Conservation (phyloP, 2,113 vertebrate species). For the Toxotes jaculatrix region DNA sequence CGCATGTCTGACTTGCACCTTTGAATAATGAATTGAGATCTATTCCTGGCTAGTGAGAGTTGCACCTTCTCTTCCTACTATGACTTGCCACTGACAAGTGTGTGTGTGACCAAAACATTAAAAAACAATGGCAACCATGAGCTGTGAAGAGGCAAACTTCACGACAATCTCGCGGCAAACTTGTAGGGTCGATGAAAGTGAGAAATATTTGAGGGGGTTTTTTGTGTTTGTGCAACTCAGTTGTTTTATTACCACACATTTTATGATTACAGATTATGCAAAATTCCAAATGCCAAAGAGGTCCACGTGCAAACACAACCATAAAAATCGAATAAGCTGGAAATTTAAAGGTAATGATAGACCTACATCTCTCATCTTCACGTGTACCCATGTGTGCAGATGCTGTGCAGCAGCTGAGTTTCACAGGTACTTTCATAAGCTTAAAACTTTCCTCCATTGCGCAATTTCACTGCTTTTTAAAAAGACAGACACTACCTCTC, state of each 20-base stretch:
- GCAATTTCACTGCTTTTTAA: background rate
- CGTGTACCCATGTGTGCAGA: background rate
- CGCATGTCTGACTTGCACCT: slow-evolving; percentile 12
- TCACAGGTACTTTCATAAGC: background rate
- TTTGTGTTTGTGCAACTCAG: background rate
- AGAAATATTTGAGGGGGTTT: too few relatives aligned
- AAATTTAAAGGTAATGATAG: background rate
- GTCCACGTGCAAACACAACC: background rate
- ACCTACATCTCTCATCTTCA: background rate
- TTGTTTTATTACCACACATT: background rate
- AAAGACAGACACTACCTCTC: background rate
- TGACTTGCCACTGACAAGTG: background rate
- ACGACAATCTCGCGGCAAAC: background rate
- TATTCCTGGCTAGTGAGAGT: slow-evolving; percentile 25
- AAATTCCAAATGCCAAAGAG: background rate
- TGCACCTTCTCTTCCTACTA: background rate
- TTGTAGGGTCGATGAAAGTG: background rate
- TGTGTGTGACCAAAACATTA: slow-evolving; percentile 3
- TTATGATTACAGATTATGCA: background rate
- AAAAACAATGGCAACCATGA: background rate
- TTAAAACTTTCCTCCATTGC: background rate
- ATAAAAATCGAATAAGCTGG: background rate
- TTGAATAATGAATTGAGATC: slow-evolving; percentile 50
- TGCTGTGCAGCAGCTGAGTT: background rate
- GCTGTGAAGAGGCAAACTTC: background rate